phyloP scores from a whole-genome alignment of 2,113 vertebrate species.

The Hiodon alosoides region DNA sequence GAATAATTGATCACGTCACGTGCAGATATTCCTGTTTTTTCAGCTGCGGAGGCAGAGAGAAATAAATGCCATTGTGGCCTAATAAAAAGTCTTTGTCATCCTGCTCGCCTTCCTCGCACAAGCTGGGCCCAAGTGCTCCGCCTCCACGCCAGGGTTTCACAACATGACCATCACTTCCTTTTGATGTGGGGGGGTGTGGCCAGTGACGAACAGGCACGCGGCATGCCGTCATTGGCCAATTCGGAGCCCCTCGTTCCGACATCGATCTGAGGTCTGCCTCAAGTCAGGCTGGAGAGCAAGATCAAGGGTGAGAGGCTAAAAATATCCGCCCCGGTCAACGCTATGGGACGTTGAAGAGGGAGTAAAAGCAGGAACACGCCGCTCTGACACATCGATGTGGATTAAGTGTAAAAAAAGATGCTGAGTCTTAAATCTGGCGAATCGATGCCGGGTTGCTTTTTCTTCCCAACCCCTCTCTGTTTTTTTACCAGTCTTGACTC shows the following conservation, averaged over 20 bases:
- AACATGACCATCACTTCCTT: too few relatives aligned
- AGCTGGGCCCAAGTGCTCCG: background rate
- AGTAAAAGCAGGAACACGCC: too few relatives aligned
- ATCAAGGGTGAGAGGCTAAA: background rate
- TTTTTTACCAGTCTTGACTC: too few relatives aligned
- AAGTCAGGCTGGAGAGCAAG: background rate
- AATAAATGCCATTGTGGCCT: background rate
- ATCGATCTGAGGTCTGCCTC: too few relatives aligned
- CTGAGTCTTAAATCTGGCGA: background rate
- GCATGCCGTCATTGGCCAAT: too few relatives aligned
- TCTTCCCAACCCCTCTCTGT: background rate
- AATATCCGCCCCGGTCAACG: background rate
- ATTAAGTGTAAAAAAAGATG: background rate
- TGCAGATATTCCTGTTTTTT: conserved; percentile 1
- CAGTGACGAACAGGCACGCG: too few relatives aligned
- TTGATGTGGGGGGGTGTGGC: too few relatives aligned
- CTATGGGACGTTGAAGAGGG: too few relatives aligned
- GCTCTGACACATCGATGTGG: background rate
- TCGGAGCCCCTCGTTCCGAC: too few relatives aligned
- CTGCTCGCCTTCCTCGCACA: background rate
- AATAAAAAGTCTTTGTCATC: background rate
- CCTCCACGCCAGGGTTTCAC: background rate
- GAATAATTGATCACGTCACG: conserved; percentile 14
- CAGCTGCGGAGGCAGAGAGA: background rate
- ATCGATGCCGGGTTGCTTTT: background rate